These are phyloP conservation scores for Sphenopsis melanotis DNA, from an alignment of 2,797 vertebrate genomes.

Conservation along the genomic window DNA sequence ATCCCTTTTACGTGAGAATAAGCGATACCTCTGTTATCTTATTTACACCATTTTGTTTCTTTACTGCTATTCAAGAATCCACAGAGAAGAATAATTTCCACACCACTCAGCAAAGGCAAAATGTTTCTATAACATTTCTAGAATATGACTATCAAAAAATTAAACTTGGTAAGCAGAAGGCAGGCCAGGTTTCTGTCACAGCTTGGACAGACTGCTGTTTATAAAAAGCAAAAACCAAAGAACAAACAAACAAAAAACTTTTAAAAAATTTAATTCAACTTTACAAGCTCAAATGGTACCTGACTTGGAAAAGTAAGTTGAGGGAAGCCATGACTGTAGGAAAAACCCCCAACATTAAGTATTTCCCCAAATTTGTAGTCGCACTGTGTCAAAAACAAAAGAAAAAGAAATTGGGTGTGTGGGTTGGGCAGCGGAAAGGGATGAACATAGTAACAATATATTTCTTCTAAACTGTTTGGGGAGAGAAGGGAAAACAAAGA, in stretches of 20 bases:
- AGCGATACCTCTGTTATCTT: fast-evolving
- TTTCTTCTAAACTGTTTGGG: not conserved
- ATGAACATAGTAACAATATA: not conserved
- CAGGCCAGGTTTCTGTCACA: not conserved
- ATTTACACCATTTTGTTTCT: not conserved
- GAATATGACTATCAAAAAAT: not conserved
- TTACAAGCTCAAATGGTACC: not conserved
- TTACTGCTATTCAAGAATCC: not conserved
- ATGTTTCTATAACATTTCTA: not conserved
- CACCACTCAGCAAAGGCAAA: not conserved
- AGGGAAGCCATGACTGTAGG: not conserved
- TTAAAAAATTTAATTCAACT: not conserved
- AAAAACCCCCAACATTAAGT: fast-evolving
- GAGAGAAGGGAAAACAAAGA: fast-evolving
- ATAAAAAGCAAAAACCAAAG: not conserved
- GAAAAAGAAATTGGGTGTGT: not conserved
- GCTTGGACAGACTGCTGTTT: not conserved
- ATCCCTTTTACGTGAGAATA: fast-evolving
- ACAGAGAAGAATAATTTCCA: not conserved
- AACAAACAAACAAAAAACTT: not conserved
- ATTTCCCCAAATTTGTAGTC: not conserved
- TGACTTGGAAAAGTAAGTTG: not conserved
- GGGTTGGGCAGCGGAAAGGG: not conserved
- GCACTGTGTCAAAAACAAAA: not conserved
- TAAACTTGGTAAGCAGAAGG: not conserved